Evolutionary conservation across 2,113 vertebrate species (phyloP).

Genomic region (Scomber scombrus): DNA sequence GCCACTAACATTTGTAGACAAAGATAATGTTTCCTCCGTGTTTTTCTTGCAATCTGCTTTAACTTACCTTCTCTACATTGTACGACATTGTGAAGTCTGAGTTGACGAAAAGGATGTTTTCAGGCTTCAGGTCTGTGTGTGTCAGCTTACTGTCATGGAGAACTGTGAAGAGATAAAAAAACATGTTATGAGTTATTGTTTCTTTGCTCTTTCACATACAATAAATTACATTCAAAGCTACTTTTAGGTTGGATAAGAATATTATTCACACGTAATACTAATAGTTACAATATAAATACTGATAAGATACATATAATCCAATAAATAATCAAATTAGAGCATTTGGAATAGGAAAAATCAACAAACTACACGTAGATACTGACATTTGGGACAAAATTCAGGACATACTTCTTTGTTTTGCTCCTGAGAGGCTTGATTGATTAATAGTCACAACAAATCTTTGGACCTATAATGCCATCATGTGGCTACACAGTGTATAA

Average conservation of each 20-base stretch:
- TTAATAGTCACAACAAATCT: background rate
- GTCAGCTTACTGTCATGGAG: slow-evolving; percentile 97
- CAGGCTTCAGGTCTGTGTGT: slow-evolving; percentile 98
- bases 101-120: slow-evolving; percentile 98
- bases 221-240: background rate
- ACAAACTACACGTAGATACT: background rate
- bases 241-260: background rate
- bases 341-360: background rate
- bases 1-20: background rate
- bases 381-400: background rate
- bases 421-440: background rate
- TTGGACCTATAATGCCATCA: slow-evolving; percentile 21
- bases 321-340: background rate
- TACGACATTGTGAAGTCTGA: slow-evolving; percentile 94
- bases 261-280: too few species aligned
- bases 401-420: background rate
- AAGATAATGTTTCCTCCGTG: background rate
- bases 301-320: background rate
- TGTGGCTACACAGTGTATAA: slow-evolving; percentile 24
- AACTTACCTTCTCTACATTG: slow-evolving; percentile 93
- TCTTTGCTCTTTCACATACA: background rate
- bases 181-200: background rate
- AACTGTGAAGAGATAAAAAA: slow-evolving; percentile 81
- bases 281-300: background rate
- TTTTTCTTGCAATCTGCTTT: background rate